These are phyloP conservation scores for Oasisia sp. DNA, from an alignment of 2,888 invertebrate genomes.

Conservation along the genomic window DNA sequence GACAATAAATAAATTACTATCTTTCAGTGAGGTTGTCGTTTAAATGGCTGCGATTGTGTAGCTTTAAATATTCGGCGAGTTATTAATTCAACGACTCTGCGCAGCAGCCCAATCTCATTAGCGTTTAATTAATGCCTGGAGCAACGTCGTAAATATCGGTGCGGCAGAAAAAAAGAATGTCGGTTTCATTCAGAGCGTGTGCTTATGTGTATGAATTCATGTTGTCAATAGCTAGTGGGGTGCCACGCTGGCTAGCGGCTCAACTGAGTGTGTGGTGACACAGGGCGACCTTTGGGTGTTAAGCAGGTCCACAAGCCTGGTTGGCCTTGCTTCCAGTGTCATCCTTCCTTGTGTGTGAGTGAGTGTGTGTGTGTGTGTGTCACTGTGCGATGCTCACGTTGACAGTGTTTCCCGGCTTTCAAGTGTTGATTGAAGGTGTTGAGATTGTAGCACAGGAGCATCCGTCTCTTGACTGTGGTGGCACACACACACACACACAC, in stretches of 20 bases:
- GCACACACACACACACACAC: conserved; percentile 19
- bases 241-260: neutral
- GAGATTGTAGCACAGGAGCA: neutral
- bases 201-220: neutral
- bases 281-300: neutral
- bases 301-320: neutral
- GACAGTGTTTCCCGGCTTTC: conserved; percentile 4
- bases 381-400: neutral
- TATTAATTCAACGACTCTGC: neutral
- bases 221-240: neutral
- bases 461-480: neutral
- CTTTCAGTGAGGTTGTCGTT: neutral
- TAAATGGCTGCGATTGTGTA: neutral
- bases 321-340: neutral
- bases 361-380: neutral
- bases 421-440: neutral
- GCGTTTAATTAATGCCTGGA: conserved; percentile 4
- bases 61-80: neutral
- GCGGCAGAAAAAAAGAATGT: neutral
- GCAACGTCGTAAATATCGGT: neutral
- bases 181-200: neutral
- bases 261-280: neutral
- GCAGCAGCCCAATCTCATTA: neutral
- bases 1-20: neutral
- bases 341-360: neutral